phyloP scores from a whole-genome alignment of 2,797 vertebrate species.

The Halcyon leucocephala region DNA sequence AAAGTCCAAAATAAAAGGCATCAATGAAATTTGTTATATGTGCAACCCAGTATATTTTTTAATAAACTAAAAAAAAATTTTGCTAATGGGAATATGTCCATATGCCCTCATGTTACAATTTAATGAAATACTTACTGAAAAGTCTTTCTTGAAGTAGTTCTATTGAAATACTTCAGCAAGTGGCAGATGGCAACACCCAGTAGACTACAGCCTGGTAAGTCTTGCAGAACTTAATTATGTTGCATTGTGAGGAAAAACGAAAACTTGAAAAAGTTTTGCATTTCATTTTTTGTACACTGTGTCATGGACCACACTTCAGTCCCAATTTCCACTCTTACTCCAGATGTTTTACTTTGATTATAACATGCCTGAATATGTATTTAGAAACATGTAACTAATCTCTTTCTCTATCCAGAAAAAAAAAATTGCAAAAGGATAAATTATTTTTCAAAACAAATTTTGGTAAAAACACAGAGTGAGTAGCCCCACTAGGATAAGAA shows the following conservation, averaged over 20 bases:
- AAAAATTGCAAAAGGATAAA: not conserved
- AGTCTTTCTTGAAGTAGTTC: not conserved
- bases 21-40: not conserved
- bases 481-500: not conserved
- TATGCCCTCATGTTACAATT: not conserved
- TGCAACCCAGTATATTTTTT: not conserved
- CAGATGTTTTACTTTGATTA: not conserved
- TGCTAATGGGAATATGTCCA: not conserved
- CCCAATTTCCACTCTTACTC: not conserved
- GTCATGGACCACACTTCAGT: not conserved
- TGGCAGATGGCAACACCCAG: not conserved
- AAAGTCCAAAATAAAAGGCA: not conserved
- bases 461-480: not conserved
- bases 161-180: not conserved
- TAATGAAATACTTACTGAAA: slow-evolving; percentile 1
- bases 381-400: not conserved
- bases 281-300: not conserved
- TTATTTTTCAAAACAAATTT: not conserved
- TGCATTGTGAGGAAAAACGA: slow-evolving; percentile 6
- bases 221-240: slow-evolving; percentile 5
- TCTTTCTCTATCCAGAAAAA: not conserved
- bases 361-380: not conserved
- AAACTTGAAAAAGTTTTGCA: not conserved
- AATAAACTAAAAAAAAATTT: not conserved
- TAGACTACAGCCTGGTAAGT: not conserved